Base-by-base conservation (phyloP, 2,888 invertebrate species). In the Lasioglossum morio region DNA sequence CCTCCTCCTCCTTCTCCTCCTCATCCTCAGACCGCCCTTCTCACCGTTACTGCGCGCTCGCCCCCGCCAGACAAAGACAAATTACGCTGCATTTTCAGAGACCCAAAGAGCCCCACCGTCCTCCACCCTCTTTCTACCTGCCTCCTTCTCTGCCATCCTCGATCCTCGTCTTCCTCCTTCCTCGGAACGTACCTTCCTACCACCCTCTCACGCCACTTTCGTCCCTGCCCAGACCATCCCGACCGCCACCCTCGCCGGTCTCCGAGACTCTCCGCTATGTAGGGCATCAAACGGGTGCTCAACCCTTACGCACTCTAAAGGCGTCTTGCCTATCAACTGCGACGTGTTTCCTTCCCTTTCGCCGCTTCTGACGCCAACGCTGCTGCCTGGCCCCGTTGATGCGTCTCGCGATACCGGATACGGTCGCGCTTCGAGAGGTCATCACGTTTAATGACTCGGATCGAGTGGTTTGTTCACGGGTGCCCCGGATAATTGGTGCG, bases 61-160 rank as follows among this genome's bases (percentile, higher is more conserved):
- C 93, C 94, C 92, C 92, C 93, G 92, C 93, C 94, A 94, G 95
- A 95, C 95, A 95, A 95, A 95, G 95, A 95, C 95, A 95, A 95
- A 95, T 95, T 94, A 95, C 95, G 94, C 94, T 95, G 95, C 95
- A 94, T 95, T 95, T 94, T 94, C 95, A 93, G 94, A 94, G 93
- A 93, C 93, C 95, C 94, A 92, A 94, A 94, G 93, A 93, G 92
- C 93, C 87, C 86, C 87, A 88, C 90, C 91, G 86, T 88, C 91
- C 90, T 86, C 88, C 87, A 79, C 81, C 83, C 83, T 89, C 84
- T 76, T 87, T 86, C 87, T 75, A 85, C 91, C 88, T 88, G 84
- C 88, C 86, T 82, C 88, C 77, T 84, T 85, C 87, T 74, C 82
- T 86, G 83, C 87, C 87, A 81, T 81, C 84, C 84, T 86, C 85